These are phyloP conservation scores for Microchrysa polita DNA, from an alignment of 2,888 invertebrate species.

Conservation along the genomic window DNA sequence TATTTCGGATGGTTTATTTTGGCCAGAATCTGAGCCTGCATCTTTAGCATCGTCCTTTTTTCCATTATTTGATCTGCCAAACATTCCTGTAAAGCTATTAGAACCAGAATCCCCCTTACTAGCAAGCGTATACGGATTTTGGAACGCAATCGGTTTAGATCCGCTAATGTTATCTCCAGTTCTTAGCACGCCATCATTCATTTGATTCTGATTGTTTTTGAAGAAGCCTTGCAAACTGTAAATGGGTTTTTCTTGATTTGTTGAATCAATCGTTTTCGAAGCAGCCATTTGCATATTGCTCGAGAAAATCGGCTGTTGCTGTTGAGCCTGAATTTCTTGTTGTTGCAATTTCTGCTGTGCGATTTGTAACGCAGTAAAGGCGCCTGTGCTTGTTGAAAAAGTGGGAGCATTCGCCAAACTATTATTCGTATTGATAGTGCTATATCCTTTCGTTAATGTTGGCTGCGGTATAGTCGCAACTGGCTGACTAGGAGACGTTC, in stretches of 20 bases:
- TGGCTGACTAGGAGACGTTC: slow-evolving; percentile 30
- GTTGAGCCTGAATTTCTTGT: slow-evolving; percentile 14
- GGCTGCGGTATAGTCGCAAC: slow-evolving; percentile 11
- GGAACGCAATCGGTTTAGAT: slow-evolving; percentile 33
- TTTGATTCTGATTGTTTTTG: slow-evolving; percentile 25
- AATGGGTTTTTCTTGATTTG: slow-evolving; percentile 14
- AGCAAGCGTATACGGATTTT: slow-evolving; percentile 46
- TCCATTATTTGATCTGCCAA: slow-evolving; percentile 15
- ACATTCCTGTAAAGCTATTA: slow-evolving; percentile 40
- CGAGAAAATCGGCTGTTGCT: slow-evolving; percentile 31
- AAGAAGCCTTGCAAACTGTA: slow-evolving; percentile 42
- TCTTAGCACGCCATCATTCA: neutral
- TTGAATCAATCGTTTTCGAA: slow-evolving; percentile 12
- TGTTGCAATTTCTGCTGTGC: slow-evolving; percentile 46
- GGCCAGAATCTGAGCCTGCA: neutral
- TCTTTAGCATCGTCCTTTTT: neutral
- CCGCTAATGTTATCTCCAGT: slow-evolving; percentile 6
- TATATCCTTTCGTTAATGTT: slow-evolving; percentile 43
- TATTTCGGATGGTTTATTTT: slow-evolving; percentile 18
- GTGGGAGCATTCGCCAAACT: slow-evolving; percentile 53
- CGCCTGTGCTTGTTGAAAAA: slow-evolving; percentile 36
- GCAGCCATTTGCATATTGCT: slow-evolving; percentile 24
- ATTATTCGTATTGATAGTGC: slow-evolving; percentile 51
- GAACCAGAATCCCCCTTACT: neutral
- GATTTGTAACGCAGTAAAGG: slow-evolving; percentile 47